Conservation (phyloP, 1,140 invertebrate genomes). For the Leptoteleia sp. region DNA sequence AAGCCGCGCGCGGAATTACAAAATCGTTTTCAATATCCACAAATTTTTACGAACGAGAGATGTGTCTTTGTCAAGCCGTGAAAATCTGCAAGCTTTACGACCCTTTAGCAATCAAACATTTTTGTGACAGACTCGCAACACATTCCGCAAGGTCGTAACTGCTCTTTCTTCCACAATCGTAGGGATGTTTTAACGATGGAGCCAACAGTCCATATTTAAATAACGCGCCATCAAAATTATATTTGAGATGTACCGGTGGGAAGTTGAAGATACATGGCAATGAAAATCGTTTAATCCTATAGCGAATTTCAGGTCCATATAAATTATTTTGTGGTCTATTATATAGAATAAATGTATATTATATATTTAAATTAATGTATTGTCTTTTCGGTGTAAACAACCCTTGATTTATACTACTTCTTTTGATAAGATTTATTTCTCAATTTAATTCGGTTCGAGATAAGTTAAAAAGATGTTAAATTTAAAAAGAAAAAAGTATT, state of each 20-base stretch:
- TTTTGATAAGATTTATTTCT: too few relatives aligned
- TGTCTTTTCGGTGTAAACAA: too few relatives aligned
- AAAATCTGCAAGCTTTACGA: background rate
- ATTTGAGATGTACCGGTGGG: background rate
- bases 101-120: constrained; percentile 1
- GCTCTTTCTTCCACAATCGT: background rate
- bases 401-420: too few relatives aligned
- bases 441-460: too few relatives aligned
- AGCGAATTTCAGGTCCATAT: too few relatives aligned
- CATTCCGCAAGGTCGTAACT: background rate
- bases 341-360: too few relatives aligned
- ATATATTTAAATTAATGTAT: too few relatives aligned
- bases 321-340: too few relatives aligned
- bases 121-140: background rate
- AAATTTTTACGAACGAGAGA: constrained; percentile 2
- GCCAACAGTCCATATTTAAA: constrained; percentile 12
- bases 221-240: background rate
- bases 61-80: background rate
- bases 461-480: too few relatives aligned
- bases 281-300: too few relatives aligned
- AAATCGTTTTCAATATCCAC: constrained; percentile 5
- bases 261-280: background rate
- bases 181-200: constrained; percentile 6
- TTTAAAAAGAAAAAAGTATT: too few relatives aligned
- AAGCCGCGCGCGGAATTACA: constrained; percentile 5